phyloP scores from a whole-genome alignment of 2,888 invertebrate species.

The Hesperia comma region DNA sequence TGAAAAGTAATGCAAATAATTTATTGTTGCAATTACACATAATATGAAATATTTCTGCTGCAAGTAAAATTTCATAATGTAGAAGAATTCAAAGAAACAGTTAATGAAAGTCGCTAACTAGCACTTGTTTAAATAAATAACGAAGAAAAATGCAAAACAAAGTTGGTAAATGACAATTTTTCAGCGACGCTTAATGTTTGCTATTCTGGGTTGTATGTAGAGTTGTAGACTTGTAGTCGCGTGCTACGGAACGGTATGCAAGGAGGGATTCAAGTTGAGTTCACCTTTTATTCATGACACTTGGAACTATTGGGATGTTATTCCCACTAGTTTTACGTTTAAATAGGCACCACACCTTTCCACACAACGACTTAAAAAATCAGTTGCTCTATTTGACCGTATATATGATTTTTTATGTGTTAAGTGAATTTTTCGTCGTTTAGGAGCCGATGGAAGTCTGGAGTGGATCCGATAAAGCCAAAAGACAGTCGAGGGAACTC shows the following conservation, averaged over 20 bases:
- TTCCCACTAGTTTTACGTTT: too few species aligned
- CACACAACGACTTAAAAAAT: too few species aligned
- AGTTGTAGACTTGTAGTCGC: not conserved
- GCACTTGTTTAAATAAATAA: conserved; percentile 24
- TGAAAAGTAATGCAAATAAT: too few species aligned
- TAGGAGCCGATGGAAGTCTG: too few species aligned
- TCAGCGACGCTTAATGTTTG: conserved; percentile 12
- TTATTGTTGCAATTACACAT: not conserved
- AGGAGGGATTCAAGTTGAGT: not conserved
- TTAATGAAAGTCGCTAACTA: conserved; percentile 21
- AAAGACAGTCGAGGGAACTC: too few species aligned
- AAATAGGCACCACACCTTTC: too few species aligned
- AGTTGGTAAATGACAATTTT: conserved; percentile 16
- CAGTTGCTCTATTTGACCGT: too few species aligned
- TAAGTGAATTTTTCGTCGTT: too few species aligned
- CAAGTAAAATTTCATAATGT: not conserved
- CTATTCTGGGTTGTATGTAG: not conserved
- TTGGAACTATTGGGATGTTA: too few species aligned
- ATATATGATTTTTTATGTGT: too few species aligned
- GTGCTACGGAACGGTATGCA: not conserved
- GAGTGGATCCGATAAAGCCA: too few species aligned
- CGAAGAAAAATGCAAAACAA: conserved; percentile 15
- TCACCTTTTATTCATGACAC: not conserved
- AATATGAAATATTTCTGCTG: not conserved
- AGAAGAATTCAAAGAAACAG: not conserved